Evolutionary conservation across 2,888 invertebrate species (phyloP), one percentile per base, ranked within the genome.

Genomic region (Hirtodrosophila alboralis): DNA sequence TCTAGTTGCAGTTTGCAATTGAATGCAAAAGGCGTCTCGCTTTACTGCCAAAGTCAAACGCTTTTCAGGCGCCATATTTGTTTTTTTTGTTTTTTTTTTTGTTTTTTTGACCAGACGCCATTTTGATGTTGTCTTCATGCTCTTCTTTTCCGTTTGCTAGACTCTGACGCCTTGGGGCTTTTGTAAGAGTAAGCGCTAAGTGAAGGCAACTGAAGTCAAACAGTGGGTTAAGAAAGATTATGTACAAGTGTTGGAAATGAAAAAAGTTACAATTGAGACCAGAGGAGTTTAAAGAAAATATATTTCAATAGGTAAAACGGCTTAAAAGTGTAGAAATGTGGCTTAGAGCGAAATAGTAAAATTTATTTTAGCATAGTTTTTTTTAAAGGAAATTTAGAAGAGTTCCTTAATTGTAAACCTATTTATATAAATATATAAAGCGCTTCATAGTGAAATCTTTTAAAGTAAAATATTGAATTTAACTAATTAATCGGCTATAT

Each of bases 1-100:
- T 43, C 47, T 57, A 28, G 52, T 27, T 53, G 26, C 43, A 33
- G 13, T 26, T n/a, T 30, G 38, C 30, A 37, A 37, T 37, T 45
- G 26, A 48, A 48, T 63, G 47, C 48, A 56, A 44, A 63, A 26
- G 10, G 34, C 14, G 28, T 28, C 13, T 13, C n/a, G 16, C 6
- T 33, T 1, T 8, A 3, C 44, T 47, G 51, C 47, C 56, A 77
- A 84, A 84, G 85, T 68, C 77, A 77, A 77, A 70, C 66, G 83
- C 70, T 60, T 47, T 58, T 80, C 49, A 57, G 67, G 23, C 53
- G 41, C 56, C 43, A 23, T 38, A n/a, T 27, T 51, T 27, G 13
- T 13, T 18, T 14, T 14, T 38, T 26, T 60, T 23, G n/a, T n/a
- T n/a, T 31, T 52, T 26, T 40, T 28, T 33, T 1, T 57, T 38